Percentiles rank a stretch among this genome's conserved stretches.
phyloP scores from a whole-genome alignment of 2,888 invertebrate species.

The Brassicogethes aeneus region DNA sequence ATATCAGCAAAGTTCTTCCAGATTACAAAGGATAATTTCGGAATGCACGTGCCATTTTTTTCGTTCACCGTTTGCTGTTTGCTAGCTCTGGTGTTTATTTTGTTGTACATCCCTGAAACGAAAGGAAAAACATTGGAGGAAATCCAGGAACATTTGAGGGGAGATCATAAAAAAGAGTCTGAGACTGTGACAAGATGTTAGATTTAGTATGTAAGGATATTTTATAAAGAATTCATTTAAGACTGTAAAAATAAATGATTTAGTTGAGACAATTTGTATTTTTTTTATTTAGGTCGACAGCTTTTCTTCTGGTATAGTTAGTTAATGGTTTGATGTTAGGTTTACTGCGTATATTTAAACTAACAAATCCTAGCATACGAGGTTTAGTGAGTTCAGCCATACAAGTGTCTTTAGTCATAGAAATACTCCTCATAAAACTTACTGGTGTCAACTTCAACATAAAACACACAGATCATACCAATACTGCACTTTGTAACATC shows the following conservation, averaged over 20 bases:
- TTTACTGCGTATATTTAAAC: no score
- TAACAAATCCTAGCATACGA: no score
- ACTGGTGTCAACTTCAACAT: neutral
- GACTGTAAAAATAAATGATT: no score
- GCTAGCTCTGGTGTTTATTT: neutral
- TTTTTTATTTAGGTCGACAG: neutral
- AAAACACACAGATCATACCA: neutral
- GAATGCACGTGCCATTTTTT: neutral
- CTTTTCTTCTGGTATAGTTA: conserved; percentile 24
- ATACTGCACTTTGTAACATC: neutral
- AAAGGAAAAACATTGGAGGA: neutral
- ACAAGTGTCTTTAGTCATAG: neutral
- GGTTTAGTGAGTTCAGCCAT: neutral
- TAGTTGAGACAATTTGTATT: no score
- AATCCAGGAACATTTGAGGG: neutral
- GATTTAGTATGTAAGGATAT: no score
- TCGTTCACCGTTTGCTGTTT: neutral
- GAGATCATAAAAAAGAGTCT: neutral
- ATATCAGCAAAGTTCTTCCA: neutral
- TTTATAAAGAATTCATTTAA: no score
- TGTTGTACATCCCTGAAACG: neutral
- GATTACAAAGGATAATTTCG: neutral
- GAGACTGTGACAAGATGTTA: no score
- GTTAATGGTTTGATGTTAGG: conserved; percentile 31
- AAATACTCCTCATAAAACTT: neutral